Evolutionary conservation across 2,113 vertebrate genomes (phyloP), one percentile per base, ranked within the genome.

Genomic region (Noctilio leporinus): DNA sequence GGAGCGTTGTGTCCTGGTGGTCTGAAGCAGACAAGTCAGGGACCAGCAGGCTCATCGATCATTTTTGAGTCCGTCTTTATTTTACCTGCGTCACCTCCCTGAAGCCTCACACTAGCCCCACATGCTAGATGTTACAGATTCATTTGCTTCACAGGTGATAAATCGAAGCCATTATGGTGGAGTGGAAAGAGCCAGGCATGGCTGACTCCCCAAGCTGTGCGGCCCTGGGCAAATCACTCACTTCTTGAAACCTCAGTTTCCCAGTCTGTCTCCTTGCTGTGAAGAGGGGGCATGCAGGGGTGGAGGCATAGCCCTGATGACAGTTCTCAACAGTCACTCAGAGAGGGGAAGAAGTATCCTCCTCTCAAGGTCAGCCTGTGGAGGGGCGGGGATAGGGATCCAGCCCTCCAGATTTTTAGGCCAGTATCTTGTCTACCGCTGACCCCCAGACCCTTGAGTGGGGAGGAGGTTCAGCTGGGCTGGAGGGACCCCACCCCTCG

Each of bases 61-160:
- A 64, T 24, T 47, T 55, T 7, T 5, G n/a, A 83, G 62, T 24
- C 38, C 2, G 3, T 15, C 24, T 53, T 55, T 91, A 15, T 82
- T 65, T 35, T 53, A 82, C 81, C 77, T 75, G 49, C 15, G 0
- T 62, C 3, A 9, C 40, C 59, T 86, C 82, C 64, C 78, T 47
- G 62, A 49, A 55, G 77, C 47, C 51, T 83, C 22, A 3, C 1
- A 19, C 49, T 38, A 22, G 53, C 40, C 83, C 93, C 43, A 19
- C 0, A 4, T 10, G 28, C 85, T 40, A 3, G 64, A 20, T 17
- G 67, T 43, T 45, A 62, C 47, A 55, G 49, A 95, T 19, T 86
- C 77, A 75, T 10, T 67, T 84, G 43, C 64, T 80, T 94, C 72
- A n/a, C 76, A 95, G 93, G 91, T 87, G 86, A 96, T 89, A 80